phyloP scores from a whole-genome alignment of 92 coral and sea anemone genomes.

The Umimayanthus chanpuru region DNA sequence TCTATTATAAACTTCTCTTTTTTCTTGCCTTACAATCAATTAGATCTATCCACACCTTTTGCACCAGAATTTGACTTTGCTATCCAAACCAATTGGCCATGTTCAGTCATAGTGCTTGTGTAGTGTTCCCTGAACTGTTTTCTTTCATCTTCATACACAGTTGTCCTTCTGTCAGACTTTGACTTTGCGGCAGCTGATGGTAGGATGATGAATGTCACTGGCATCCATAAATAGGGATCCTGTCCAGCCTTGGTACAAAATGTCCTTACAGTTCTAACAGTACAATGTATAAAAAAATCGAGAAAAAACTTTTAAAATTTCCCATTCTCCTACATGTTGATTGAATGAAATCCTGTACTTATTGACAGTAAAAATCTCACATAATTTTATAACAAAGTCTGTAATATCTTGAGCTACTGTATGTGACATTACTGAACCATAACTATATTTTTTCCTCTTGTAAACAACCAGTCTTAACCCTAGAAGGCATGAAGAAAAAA shows the following conservation, averaged over 20 bases:
- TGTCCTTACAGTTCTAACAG: slow-evolving; percentile 63
- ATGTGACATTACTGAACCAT: no score
- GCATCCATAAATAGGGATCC: slow-evolving; percentile 64
- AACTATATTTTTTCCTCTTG: no score
- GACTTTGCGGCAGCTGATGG: slow-evolving; percentile 44
- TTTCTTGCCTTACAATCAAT: neutral
- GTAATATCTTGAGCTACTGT: no score
- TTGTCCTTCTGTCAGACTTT: slow-evolving; percentile 28
- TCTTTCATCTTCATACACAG: slow-evolving; percentile 64
- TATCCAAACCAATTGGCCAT: slow-evolving; percentile 67
- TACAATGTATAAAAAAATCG: neutral
- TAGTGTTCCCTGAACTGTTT: slow-evolving; percentile 50
- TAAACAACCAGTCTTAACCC: no score
- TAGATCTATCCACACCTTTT: slow-evolving; percentile 54
- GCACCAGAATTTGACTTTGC: slow-evolving; percentile 84
- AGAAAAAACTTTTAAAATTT: neutral
- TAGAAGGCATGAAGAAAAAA: no score
- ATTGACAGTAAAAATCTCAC: no score
- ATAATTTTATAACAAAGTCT: no score
- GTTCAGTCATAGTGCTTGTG: neutral
- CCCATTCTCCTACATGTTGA: no score
- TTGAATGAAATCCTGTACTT: no score
- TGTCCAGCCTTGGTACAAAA: slow-evolving; percentile 52
- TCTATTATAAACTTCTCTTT: neutral
- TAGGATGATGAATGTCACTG: slow-evolving; percentile 65